phyloP scores from a whole-genome alignment of 2,797 vertebrate genomes.

The Centroberyx gerrardi region DNA sequence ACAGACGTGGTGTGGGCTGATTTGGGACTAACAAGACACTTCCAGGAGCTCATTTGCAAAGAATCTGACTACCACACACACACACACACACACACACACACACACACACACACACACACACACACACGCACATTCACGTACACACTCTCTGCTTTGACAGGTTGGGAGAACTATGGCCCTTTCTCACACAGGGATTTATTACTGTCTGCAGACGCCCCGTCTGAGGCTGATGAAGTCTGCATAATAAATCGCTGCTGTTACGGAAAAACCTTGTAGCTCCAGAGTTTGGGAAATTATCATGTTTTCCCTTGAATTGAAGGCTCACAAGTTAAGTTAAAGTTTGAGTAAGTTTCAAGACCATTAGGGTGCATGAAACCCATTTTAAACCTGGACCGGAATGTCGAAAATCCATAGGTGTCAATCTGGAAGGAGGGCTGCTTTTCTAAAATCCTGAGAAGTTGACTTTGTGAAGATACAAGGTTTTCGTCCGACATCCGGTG shows the following conservation, averaged over 20 bases:
- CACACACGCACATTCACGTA: neutral
- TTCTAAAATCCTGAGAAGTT: too few species aligned
- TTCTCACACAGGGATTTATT: conserved; percentile 32
- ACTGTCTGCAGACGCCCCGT: conserved; percentile 28
- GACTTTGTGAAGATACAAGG: neutral
- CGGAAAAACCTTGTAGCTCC: neutral
- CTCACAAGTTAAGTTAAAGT: neutral
- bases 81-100: neutral
- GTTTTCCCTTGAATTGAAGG: neutral
- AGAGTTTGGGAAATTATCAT: neutral
- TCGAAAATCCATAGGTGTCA: too few species aligned
- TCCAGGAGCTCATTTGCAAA: conserved; percentile 31
- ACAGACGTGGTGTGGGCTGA: neutral
- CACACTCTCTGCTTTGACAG: neutral
- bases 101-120: too few species aligned
- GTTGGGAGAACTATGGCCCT: conserved; percentile 3
- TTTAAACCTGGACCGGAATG: too few species aligned
- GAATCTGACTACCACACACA: neutral
- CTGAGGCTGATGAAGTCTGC: conserved; percentile 27
- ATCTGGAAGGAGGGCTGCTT: too few species aligned
- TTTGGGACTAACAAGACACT: neutral
- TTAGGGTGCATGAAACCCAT: too few species aligned
- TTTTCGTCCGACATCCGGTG: neutral
- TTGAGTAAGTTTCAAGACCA: neutral
- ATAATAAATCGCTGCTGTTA: conserved; percentile 17